Evolutionary conservation across 1,140 invertebrate genomes (phyloP).

Genomic region (Papilio machaon): DNA sequence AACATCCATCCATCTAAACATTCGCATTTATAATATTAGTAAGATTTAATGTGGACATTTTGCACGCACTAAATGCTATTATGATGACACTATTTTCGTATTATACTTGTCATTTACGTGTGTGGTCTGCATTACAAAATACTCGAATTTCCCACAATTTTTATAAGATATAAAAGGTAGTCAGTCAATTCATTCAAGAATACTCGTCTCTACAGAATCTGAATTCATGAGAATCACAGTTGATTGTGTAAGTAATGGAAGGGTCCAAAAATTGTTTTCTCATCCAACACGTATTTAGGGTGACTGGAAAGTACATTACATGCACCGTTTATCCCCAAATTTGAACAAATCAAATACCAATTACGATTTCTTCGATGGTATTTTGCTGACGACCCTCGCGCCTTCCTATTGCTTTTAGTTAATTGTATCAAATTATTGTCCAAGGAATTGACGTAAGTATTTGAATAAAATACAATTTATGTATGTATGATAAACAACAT

Average conservation of each 20-base stretch:
- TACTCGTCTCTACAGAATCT: background rate
- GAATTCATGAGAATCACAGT: conserved; percentile 41
- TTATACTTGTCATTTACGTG: background rate
- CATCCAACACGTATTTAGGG: conserved; percentile 60
- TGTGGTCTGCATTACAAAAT: conserved; percentile 22
- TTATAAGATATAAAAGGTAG: background rate
- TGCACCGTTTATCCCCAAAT: conserved; percentile 62
- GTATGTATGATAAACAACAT: too few species aligned
- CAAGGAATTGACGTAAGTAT: too few species aligned
- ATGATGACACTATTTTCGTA: conserved; percentile 25
- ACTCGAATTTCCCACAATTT: background rate
- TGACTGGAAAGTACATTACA: conserved; percentile 67
- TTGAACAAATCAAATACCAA: conserved; percentile 69
- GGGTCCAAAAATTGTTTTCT: conserved; percentile 64
- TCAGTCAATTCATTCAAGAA: background rate
- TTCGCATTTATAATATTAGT: too few species aligned
- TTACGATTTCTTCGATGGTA: conserved; percentile 53
- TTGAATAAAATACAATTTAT: too few species aligned
- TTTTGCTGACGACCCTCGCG: conserved; percentile 11
- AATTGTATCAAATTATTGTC: background rate
- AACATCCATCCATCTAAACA: too few species aligned
- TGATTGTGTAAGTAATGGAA: conserved; percentile 40
- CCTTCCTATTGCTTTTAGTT: background rate
- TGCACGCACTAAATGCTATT: conserved; percentile 34
- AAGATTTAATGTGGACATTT: conserved; percentile 40